Evolutionary conservation across 2,113 vertebrate species (phyloP).

Genomic region (Chrysemys picta): DNA sequence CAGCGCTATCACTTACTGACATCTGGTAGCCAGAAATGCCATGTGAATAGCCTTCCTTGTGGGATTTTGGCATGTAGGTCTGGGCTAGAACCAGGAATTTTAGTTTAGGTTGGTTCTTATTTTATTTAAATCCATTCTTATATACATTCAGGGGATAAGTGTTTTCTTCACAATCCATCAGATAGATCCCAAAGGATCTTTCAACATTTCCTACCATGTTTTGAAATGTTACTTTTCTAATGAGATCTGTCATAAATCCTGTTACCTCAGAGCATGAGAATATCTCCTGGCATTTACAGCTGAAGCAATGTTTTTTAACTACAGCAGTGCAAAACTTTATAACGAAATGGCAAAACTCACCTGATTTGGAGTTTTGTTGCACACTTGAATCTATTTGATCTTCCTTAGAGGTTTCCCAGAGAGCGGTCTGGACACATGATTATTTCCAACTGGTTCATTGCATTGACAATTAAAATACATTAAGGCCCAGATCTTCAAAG

Average conservation of each 20-base stretch:
- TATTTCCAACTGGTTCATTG: neutral
- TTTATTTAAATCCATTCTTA: neutral
- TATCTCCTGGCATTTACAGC: neutral
- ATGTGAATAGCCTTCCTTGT: neutral
- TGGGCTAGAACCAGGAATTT: neutral
- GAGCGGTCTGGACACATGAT: neutral
- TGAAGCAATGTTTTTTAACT: neutral
- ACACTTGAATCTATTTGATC: neutral
- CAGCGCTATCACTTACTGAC: neutral
- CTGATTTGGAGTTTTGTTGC: neutral
- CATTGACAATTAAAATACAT: neutral
- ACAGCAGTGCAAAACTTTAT: neutral
- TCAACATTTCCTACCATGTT: neutral
- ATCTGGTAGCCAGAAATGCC: neutral
- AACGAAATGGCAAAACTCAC: neutral
- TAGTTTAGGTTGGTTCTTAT: neutral
- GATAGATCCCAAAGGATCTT: neutral
- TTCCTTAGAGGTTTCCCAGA: neutral
- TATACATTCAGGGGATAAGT: fast-evolving
- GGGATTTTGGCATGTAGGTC: neutral
- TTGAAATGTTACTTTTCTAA: neutral
- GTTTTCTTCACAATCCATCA: neutral
- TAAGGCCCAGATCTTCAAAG: neutral
- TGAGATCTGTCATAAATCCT: neutral
- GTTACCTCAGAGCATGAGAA: neutral